phyloP scores from a whole-genome alignment of 2,888 invertebrate genomes.

The Chrysolina haemoptera region DNA sequence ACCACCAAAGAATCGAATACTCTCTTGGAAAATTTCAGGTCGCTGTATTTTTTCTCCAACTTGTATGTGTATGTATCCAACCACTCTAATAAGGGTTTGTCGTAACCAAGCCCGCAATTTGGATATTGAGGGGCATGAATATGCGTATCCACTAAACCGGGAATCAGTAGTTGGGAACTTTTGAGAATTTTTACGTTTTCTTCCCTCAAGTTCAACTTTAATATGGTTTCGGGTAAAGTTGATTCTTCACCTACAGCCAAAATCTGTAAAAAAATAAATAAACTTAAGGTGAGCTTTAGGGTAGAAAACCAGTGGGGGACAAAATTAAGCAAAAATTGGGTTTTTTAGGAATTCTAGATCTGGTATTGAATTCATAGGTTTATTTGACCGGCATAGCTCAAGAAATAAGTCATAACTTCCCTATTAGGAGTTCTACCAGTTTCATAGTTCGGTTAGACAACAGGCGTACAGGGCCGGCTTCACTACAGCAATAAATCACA shows the following conservation, averaged over 20 bases:
- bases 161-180: slow-evolving; percentile 81
- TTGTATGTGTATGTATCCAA: slow-evolving; percentile 89
- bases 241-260: slow-evolving; percentile 65
- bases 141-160: slow-evolving; percentile 92
- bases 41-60: slow-evolving; percentile 80
- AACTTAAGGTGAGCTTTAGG: too few relatives aligned
- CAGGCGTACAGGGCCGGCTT: too few relatives aligned
- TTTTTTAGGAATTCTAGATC: too few relatives aligned
- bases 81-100: slow-evolving; percentile 88
- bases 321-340: too few relatives aligned
- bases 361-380: too few relatives aligned
- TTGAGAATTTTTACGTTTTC: slow-evolving; percentile 56
- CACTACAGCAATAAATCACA: too few relatives aligned
- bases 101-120: slow-evolving; percentile 87
- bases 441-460: too few relatives aligned
- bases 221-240: slow-evolving; percentile 58
- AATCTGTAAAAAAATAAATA: slow-evolving; percentile 64
- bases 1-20: slow-evolving; percentile 88
- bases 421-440: too few relatives aligned
- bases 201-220: slow-evolving; percentile 55
- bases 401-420: too few relatives aligned
- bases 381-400: too few relatives aligned
- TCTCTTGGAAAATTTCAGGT: slow-evolving; percentile 78
- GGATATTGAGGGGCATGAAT: slow-evolving; percentile 93
- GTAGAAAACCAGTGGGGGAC: too few relatives aligned